phyloP scores from a whole-genome alignment of 2,113 vertebrate species.

The Micromys minutus region DNA sequence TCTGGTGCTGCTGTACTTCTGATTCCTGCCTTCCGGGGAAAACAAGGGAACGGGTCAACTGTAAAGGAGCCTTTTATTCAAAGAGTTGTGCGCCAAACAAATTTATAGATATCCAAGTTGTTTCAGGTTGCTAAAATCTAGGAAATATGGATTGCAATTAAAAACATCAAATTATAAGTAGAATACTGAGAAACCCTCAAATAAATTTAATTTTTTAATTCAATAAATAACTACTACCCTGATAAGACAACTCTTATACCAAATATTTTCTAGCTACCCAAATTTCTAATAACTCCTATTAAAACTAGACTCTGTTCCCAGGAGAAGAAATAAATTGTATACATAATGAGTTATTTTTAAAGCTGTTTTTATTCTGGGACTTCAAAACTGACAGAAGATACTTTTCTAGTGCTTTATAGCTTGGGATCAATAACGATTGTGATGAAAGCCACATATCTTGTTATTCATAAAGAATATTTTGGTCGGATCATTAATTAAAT shows the following conservation, averaged over 20 bases:
- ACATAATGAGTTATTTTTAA: constrained; percentile 27
- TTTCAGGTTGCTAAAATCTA: not conserved
- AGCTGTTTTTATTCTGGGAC: constrained; percentile 45
- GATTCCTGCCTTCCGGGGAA: constrained; percentile 38
- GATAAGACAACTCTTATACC: not conserved
- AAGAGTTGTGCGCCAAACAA: constrained; percentile 2
- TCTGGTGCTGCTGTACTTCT: constrained; percentile 11
- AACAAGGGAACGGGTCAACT: not conserved
- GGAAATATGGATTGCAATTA: not conserved
- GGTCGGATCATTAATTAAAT: constrained; percentile 54
- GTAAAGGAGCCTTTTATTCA: not conserved
- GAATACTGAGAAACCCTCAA: not conserved
- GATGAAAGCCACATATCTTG: constrained; percentile 46
- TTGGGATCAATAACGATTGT: not conserved
- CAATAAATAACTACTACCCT: constrained; percentile 1
- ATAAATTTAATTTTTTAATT: constrained; percentile 45
- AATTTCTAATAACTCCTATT: constrained; percentile 26
- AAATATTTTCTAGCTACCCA: constrained; percentile 24
- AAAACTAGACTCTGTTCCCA: constrained; percentile 3
- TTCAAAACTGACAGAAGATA: not conserved
- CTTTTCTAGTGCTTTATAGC: constrained; percentile 21
- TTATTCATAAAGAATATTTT: constrained; percentile 52
- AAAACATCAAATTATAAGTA: constrained; percentile 33
- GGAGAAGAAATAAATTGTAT: constrained; percentile 43
- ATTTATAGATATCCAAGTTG: constrained; percentile 13